A percentile compares a stretch with the other conserved stretches of the same genome.
These are phyloP conservation scores for Enteromius unitaeniatus DNA, from an alignment of 2,797 vertebrate species.

Conservation along the genomic window DNA sequence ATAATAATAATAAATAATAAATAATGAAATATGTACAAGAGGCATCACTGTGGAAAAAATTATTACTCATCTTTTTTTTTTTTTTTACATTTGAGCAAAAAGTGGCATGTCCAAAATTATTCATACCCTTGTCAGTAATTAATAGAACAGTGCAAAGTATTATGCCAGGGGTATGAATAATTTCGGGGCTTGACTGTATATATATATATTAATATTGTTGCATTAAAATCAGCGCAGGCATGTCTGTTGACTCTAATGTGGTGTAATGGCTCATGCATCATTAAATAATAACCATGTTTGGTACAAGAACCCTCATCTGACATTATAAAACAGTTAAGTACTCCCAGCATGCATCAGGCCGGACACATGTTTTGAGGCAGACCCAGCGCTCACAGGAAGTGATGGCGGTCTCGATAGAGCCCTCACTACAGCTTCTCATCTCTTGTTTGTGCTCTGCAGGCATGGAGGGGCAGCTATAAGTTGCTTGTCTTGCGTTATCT, in stretches of 20 bases:
- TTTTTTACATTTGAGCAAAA: no score
- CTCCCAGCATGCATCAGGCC: background rate
- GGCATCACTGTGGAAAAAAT: no score
- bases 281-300: background rate
- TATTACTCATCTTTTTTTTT: no score
- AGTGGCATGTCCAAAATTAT: no score
- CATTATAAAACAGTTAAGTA: background rate
- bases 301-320: background rate
- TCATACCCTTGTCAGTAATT: no score
- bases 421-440: slow-evolving; percentile 33
- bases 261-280: background rate
- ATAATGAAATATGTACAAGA: no score
- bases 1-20: no score
- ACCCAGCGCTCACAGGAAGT: background rate
- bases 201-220: background rate
- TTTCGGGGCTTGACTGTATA: no score
- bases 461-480: slow-evolving; percentile 43
- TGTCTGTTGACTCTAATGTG: background rate
- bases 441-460: slow-evolving; percentile 29
- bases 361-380: background rate
- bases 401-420: slow-evolving; percentile 20
- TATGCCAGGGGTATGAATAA: no score
- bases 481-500: slow-evolving; percentile 72
- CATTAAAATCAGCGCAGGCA: background rate
- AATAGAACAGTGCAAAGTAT: no score